Conservation (phyloP, 1,140 invertebrate genomes). For the Holotrichia oblita region DNA sequence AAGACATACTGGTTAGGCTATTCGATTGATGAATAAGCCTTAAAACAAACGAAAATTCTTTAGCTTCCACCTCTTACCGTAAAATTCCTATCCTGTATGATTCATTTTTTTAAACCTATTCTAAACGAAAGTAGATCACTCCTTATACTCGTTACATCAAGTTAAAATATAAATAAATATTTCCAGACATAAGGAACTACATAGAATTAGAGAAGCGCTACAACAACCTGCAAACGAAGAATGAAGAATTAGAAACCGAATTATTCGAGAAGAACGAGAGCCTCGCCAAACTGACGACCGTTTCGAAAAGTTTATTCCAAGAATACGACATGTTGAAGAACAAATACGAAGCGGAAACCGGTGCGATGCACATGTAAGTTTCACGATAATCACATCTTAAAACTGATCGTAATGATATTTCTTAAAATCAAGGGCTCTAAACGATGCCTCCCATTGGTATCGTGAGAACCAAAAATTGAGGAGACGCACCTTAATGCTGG, state of each 20-base stretch:
- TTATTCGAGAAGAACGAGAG: constrained; percentile 70
- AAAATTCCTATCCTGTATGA: too few relatives aligned
- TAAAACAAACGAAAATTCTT: too few relatives aligned
- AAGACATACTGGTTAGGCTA: too few relatives aligned
- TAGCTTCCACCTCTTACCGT: too few relatives aligned
- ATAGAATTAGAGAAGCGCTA: constrained; percentile 69
- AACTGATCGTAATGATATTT: too few relatives aligned
- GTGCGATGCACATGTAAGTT: constrained; percentile 71
- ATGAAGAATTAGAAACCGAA: constrained; percentile 66
- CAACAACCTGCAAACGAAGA: constrained; percentile 67
- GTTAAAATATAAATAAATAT: too few relatives aligned
- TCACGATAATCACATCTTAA: too few relatives aligned
- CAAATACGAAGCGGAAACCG: constrained; percentile 75
- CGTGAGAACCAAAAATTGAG: constrained; percentile 77
- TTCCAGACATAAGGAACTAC: constrained; percentile 68
- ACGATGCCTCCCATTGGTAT: constrained; percentile 74
- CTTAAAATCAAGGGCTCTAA: constrained; percentile 65
- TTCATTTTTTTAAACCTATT: too few relatives aligned
- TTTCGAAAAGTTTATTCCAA: constrained; percentile 75
- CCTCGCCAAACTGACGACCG: constrained; percentile 69
- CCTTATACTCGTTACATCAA: neutral
- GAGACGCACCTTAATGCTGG: constrained; percentile 69
- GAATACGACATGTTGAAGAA: constrained; percentile 78
- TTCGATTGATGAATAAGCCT: neutral
- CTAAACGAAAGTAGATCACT: too few relatives aligned